Base-by-base conservation (phyloP, 2,113 vertebrate genomes). In the Nettapus auritus region DNA sequence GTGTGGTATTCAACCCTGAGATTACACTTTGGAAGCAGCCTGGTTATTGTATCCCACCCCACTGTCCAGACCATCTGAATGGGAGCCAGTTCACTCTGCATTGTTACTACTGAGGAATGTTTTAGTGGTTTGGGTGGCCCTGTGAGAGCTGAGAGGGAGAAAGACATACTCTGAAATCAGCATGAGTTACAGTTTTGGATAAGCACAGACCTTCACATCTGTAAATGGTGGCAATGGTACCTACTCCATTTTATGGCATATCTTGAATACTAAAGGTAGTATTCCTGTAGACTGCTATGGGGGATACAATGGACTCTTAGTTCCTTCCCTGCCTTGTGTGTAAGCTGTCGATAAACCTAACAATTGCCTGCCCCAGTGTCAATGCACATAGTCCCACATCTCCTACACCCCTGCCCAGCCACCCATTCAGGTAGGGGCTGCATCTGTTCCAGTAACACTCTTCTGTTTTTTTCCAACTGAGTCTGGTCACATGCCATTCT, bases 11-110 rank as follows among this genome's bases (percentile, higher is more conserved):
- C 76, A 83, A 8, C 60, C 38, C 68, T 64, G 64, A 90, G 56
- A 71, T 74, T 94, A 75, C 29, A 68, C 88, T 95, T 91, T 91
- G 91, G 85, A 95, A 88, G n/a, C 71, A 90, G 60, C 68, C 44
- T 53, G 17, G 9, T 82, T 91, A 57, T 88, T 93, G 52, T 88
- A 93, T 91, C 79, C 33, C 20, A 56, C 55, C 69, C 29, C 25
- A 53, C 53, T 76, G 44, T 85, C 91, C 93, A 90, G 56, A 90
- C 56, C 29, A 80, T 15, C 42, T 88, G 87, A 91, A 82, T 29
- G 74, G 60, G 13, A 86, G 82, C 64, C 68, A 90, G 42, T 86
- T 95, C 62, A 48, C 34, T 88, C 68, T 59, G 71, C 9, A 0
- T 60, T 95, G 33, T 66, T 94, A 42, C 68, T 26, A 57, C 68